Evolutionary conservation across 1,140 invertebrate genomes (phyloP).

Genomic region (Anastrepha obliqua): DNA sequence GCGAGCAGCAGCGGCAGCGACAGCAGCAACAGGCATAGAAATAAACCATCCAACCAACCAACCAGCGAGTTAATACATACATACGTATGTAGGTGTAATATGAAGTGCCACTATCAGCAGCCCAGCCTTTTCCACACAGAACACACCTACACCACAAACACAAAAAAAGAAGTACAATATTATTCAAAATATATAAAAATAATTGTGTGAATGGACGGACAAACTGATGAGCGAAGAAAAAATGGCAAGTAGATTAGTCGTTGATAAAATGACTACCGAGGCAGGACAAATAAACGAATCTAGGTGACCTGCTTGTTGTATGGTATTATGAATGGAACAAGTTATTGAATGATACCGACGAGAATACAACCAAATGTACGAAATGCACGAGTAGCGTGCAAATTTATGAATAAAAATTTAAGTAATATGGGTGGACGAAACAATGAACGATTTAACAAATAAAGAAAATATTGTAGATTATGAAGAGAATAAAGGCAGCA

Average conservation of each 20-base stretch:
- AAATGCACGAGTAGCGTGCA: not conserved
- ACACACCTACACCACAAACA: not conserved
- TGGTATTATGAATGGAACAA: conserved; percentile 31
- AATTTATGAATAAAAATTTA: conserved; percentile 9
- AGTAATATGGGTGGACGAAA: not conserved
- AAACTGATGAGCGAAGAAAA: conserved; percentile 14
- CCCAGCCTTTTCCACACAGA: conserved; percentile 2
- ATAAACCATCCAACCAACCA: not conserved
- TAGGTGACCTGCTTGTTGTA: conserved; percentile 16
- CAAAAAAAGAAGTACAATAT: no score
- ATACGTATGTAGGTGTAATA: not conserved
- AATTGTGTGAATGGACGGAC: not conserved
- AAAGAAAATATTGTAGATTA: no score
- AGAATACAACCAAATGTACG: not conserved
- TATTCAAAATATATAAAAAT: not conserved
- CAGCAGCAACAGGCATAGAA: not conserved
- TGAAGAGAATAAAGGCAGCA: no score
- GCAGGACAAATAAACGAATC: conserved; percentile 34
- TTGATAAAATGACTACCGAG: conserved; percentile 29
- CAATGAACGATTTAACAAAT: not conserved
- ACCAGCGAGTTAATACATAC: not conserved
- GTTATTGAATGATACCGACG: conserved; percentile 32
- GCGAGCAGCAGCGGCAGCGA: not conserved
- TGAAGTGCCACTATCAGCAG: conserved; percentile 19
- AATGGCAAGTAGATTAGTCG: conserved; percentile 38